These are phyloP conservation scores for Pachyramphus minor DNA, from an alignment of 2,113 vertebrate species.

Conservation along the genomic window DNA sequence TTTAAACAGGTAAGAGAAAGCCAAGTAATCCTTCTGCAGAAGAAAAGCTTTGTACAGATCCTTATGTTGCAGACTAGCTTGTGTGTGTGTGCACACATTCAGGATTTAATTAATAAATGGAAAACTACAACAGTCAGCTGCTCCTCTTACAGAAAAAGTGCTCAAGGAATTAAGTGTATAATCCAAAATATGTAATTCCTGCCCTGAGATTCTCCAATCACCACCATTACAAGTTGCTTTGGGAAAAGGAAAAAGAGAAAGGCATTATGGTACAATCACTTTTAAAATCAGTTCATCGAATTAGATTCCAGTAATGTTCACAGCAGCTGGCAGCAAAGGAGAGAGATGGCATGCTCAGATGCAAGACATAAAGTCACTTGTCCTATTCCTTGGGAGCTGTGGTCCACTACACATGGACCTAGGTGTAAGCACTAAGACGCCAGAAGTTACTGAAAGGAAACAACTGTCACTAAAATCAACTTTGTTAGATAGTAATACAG, in stretches of 20 bases:
- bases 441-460: neutral
- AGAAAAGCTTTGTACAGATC: neutral
- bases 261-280: neutral
- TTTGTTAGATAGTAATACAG: neutral
- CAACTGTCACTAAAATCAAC: neutral
- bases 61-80: neutral
- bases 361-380: neutral
- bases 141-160: neutral
- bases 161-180: constrained; percentile 25
- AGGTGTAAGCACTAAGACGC: neutral
- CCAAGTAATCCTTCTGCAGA: neutral
- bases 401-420: neutral
- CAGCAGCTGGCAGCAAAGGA: neutral
- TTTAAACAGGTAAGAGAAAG: neutral
- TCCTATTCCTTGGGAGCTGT: neutral
- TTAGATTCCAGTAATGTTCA: neutral
- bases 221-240: constrained; percentile 8
- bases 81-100: neutral
- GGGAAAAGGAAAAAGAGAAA: neutral
- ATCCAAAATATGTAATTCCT: constrained; percentile 32
- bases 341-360: neutral
- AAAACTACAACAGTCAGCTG: constrained; percentile 13
- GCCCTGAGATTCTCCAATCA: constrained; percentile 1
- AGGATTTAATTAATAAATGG: neutral
- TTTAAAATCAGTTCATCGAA: neutral